Percentiles rank a stretch among this genome's conserved stretches.
phyloP scores from a whole-genome alignment of 1,140 invertebrate species.

The Drosophila elegans region DNA sequence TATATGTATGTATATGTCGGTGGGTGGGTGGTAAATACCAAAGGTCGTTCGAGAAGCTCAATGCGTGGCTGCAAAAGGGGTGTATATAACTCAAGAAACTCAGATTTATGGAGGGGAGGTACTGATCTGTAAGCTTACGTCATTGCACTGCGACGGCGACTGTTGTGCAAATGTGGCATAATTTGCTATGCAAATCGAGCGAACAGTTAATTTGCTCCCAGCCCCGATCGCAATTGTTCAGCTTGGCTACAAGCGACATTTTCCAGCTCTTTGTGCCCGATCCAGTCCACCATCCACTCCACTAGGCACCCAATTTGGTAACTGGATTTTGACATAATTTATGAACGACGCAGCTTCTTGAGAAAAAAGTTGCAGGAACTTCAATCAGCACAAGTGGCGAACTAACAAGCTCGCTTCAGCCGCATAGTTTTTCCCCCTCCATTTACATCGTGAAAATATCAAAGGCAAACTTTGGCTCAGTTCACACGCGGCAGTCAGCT shows the following conservation, averaged over 20 bases:
- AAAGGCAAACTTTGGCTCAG: conserved; percentile 65
- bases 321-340: conserved; percentile 80
- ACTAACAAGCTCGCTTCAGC: conserved; percentile 71
- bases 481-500: conserved; percentile 70
- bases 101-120: not conserved
- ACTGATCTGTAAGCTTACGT: conserved; percentile 45
- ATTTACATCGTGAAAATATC: conserved; percentile 64
- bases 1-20: conserved; percentile 19
- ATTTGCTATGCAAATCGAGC: conserved; percentile 82
- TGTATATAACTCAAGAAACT: conserved; percentile 20
- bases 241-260: conserved; percentile 56
- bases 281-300: conserved; percentile 23
- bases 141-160: conserved; percentile 45
- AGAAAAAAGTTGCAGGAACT: conserved; percentile 67
- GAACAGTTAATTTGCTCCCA: conserved; percentile 72
- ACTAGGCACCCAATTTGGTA: conserved; percentile 79
- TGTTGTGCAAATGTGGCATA: conserved; percentile 79
- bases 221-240: conserved; percentile 61
- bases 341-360: conserved; percentile 54
- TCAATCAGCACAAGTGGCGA: conserved; percentile 66
- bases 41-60: conserved; percentile 61
- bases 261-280: conserved; percentile 24
- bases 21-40: conserved; percentile 41
- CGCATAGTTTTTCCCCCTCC: not conserved
- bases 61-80: conserved; percentile 52